Evolutionary conservation across 2,113 vertebrate genomes (phyloP).

Genomic region (Cephalopholis sonnerati): DNA sequence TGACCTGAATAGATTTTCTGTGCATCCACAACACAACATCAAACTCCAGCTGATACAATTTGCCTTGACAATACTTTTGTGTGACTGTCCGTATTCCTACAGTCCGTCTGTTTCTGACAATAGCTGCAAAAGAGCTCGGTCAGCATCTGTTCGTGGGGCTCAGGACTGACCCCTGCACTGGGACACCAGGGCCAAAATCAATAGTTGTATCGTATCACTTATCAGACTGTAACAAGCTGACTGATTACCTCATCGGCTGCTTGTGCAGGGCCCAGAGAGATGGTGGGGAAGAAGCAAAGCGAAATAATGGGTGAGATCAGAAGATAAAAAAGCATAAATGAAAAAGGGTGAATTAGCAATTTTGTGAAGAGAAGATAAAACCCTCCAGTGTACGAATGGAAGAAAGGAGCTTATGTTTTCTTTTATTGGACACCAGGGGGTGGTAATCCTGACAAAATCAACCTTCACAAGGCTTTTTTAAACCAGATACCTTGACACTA

Average conservation of each 20-base stretch:
- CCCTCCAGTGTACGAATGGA: not conserved
- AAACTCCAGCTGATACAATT: not conserved
- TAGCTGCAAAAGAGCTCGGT: slow-evolving; percentile 36
- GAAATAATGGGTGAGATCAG: slow-evolving; percentile 6
- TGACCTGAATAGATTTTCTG: slow-evolving; percentile 23
- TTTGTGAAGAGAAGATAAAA: slow-evolving; percentile 2
- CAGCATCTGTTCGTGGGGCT: slow-evolving; percentile 55
- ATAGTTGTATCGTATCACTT: slow-evolving; percentile 71
- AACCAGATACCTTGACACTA: not conserved
- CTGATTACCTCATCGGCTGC: slow-evolving; percentile 61
- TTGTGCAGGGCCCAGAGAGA: slow-evolving; percentile 14
- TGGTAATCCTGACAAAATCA: not conserved
- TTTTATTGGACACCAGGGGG: slow-evolving; percentile 13
- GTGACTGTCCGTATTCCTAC: not conserved
- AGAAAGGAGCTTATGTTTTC: not conserved
- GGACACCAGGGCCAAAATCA: slow-evolving; percentile 69
- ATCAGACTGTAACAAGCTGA: slow-evolving; percentile 62
- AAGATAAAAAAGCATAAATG: slow-evolving; percentile 25
- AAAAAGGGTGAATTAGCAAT: slow-evolving; percentile 2
- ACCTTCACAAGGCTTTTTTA: not conserved
- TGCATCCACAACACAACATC: slow-evolving; percentile 16
- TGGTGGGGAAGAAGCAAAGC: not conserved
- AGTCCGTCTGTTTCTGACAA: slow-evolving; percentile 18
- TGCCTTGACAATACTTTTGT: slow-evolving; percentile 15
- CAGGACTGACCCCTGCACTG: slow-evolving; percentile 60